Conservation (phyloP, 23 tunicate genomes). For the Phallusia fumigata region DNA sequence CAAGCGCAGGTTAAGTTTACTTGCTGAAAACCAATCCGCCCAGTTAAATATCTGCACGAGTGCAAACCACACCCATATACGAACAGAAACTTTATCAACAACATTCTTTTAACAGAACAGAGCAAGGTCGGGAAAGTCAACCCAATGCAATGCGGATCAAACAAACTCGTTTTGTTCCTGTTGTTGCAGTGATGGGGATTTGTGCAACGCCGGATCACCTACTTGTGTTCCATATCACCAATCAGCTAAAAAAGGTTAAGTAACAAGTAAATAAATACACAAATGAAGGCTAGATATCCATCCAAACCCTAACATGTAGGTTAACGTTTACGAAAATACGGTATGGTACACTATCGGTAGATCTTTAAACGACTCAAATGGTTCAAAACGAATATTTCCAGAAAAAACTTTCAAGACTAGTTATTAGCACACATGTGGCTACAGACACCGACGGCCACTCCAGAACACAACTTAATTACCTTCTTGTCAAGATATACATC, state of each 20-base stretch:
- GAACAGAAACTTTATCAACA: not conserved
- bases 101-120: not conserved
- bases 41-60: not conserved
- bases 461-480: too few species aligned
- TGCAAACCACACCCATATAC: not conserved
- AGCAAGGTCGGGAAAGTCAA: not conserved
- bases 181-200: not conserved
- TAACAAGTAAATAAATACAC: too few species aligned
- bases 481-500: too few species aligned
- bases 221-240: not conserved
- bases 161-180: not conserved
- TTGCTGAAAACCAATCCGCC: not conserved
- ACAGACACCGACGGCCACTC: too few species aligned
- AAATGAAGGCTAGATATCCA: too few species aligned
- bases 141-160: not conserved
- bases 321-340: too few species aligned
- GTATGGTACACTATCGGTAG: too few species aligned
- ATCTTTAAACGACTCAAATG: too few species aligned
- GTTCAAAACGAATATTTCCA: too few species aligned
- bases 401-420: too few species aligned
- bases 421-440: too few species aligned
- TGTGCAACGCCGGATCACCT: not conserved
- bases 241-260: not conserved
- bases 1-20: not conserved
- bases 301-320: too few species aligned